phyloP scores from a whole-genome alignment of 2,888 invertebrate genomes.

The Dusona sp. region DNA sequence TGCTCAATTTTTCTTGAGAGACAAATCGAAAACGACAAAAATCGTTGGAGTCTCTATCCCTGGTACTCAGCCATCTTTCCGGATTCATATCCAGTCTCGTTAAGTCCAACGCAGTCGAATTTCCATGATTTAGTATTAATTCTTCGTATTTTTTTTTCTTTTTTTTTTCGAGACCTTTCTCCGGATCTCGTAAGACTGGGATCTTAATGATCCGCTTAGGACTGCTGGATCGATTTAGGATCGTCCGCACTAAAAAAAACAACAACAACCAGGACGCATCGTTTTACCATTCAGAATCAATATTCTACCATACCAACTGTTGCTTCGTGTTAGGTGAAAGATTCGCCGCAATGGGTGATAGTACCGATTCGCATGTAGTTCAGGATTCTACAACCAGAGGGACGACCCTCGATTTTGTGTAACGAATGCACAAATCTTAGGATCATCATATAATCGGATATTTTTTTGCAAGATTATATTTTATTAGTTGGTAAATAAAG shows the following conservation, averaged over 20 bases:
- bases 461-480: too few relatives aligned
- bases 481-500: too few relatives aligned
- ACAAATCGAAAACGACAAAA: neutral
- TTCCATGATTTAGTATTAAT: constrained; percentile 27
- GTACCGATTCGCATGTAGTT: too few relatives aligned
- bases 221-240: constrained; percentile 70
- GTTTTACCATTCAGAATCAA: too few relatives aligned
- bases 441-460: too few relatives aligned
- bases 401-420: too few relatives aligned
- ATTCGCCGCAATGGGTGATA: too few relatives aligned
- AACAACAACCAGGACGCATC: constrained; percentile 76
- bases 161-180: constrained; percentile 19
- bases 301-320: too few relatives aligned
- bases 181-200: constrained; percentile 78
- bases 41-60: neutral
- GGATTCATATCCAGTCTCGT: constrained; percentile 3
- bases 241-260: constrained; percentile 66
- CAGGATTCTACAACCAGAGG: too few relatives aligned
- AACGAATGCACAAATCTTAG: too few relatives aligned
- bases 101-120: neutral
- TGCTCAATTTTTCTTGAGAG: constrained; percentile 33
- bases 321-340: too few relatives aligned
- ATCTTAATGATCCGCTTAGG: constrained; percentile 74
- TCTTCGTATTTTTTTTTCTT: constrained; percentile 16
- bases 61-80: constrained; percentile 1